phyloP scores from a whole-genome alignment of 2,888 invertebrate genomes.

The Tenodera sinensis region DNA sequence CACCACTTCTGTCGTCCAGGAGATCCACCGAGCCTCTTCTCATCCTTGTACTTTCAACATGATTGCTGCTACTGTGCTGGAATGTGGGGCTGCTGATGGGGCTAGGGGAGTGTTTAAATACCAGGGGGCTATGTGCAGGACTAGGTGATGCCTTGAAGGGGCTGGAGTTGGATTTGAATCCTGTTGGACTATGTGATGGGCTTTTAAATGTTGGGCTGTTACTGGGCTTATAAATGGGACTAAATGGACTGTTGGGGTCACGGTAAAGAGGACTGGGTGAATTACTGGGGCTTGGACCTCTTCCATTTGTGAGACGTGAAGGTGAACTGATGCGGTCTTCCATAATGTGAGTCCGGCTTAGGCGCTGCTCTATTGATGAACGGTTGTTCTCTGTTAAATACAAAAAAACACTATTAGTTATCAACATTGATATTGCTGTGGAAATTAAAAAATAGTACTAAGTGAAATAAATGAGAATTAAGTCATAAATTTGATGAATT shows the following conservation, averaged over 20 bases:
- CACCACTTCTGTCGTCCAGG: conserved; percentile 24
- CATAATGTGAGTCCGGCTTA: conserved; percentile 27
- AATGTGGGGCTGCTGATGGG: conserved; percentile 24
- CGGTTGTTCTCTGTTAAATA: conserved; percentile 20
- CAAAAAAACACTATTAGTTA: no score
- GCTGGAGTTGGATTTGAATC: conserved; percentile 3
- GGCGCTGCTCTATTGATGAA: conserved; percentile 27
- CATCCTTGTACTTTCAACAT: conserved; percentile 5
- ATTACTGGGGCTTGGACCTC: conserved; percentile 23
- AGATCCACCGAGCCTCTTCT: conserved; percentile 25
- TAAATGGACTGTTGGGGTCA: conserved; percentile 17
- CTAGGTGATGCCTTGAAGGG: neutral
- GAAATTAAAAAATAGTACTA: no score
- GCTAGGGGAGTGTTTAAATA: conserved; percentile 16
- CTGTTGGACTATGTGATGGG: conserved; percentile 5
- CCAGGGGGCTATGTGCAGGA: conserved; percentile 6
- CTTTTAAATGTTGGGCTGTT: conserved; percentile 9
- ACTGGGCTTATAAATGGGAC: conserved; percentile 21
- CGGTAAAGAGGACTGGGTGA: conserved; percentile 26
- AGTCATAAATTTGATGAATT: no score
- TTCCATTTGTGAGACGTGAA: conserved; percentile 26
- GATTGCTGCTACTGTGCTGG: conserved; percentile 18
- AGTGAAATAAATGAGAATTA: no score
- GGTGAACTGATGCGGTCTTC: conserved; percentile 28
- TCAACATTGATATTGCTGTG: no score